Base-by-base conservation (phyloP, 2,888 invertebrate genomes). In the Drepana falcataria region DNA sequence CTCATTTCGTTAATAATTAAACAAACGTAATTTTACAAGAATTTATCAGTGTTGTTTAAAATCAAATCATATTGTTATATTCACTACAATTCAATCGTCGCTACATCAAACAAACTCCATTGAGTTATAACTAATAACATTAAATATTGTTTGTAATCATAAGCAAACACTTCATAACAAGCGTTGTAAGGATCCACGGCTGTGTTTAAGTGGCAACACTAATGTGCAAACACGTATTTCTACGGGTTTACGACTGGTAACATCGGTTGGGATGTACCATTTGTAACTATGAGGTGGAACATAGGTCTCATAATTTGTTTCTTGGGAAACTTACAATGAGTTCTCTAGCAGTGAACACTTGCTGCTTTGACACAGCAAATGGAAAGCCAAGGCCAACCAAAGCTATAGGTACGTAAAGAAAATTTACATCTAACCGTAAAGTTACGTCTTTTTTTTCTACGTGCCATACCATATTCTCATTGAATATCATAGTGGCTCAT, bases 151-250 rank as follows among this genome's bases (percentile, higher is more conserved):
- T 44, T 44, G 44, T 44, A 44, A 44, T 44, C 9, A 9, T 55
- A 68, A 65, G 55, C 55, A 66, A 59, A 63, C 55, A 61, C 53
- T 54, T 65, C 63, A 63, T 57, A 69, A 73, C 57, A 48, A 37
- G 53, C 58, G 53, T 56, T 56, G 55, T 59, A 67, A 61, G 68
- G 69, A 71, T 73, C 71, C 64, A 65, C 64, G 60, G 76, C 68
- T 79, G 73, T 79, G 69, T 75, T 79, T 84, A 83, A 81, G 77
- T 75, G 71, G 78, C 73, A 73, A 77, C 73, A 74, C 73, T 75
- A 75, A 85, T 85, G 84, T 82, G 78, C 69, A 76, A 82, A 79
- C 83, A 83, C 82, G 85, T 70, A 44, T 44, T 21, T 21, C 21
- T 21, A 21, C 21, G 44, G 6, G 3, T 75, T 73, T 75, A 71